phyloP scores from a whole-genome alignment of 1,140 invertebrate genomes.

The Diorhabda elongata region DNA sequence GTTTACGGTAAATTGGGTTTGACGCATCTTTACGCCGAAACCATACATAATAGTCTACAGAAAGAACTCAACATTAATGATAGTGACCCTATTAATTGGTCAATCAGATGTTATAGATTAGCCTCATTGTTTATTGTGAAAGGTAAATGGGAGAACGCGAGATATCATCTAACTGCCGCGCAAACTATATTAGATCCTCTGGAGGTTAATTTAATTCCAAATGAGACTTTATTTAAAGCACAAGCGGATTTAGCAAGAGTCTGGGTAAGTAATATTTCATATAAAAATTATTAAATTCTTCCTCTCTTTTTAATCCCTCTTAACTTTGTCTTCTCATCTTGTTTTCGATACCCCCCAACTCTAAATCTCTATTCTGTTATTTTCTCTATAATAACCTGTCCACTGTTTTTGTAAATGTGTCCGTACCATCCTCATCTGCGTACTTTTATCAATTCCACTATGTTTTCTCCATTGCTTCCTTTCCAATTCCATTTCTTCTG shows the following conservation, averaged over 20 bases:
- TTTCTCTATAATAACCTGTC: too few relatives aligned
- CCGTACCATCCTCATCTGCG: too few relatives aligned
- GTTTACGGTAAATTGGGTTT: constrained; percentile 36
- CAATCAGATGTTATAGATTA: constrained; percentile 35
- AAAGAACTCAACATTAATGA: constrained; percentile 32
- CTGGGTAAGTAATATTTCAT: constrained; percentile 27
- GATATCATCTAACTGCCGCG: constrained; percentile 39
- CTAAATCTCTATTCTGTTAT: too few relatives aligned
- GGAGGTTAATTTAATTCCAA: constrained; percentile 28
- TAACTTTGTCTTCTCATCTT: too few relatives aligned
- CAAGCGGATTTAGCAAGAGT: constrained; percentile 39
- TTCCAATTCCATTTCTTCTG: too few relatives aligned
- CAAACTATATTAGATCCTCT: constrained; percentile 36
- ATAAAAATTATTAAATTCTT: too few relatives aligned
- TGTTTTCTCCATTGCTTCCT: too few relatives aligned
- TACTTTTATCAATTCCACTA: too few relatives aligned
- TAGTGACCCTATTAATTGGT: constrained; percentile 37
- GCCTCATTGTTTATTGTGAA: constrained; percentile 35
- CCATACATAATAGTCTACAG: constrained; percentile 38
- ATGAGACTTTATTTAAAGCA: constrained; percentile 30
- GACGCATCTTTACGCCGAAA: constrained; percentile 26
- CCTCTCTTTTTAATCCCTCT: too few relatives aligned
- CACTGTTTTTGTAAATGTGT: too few relatives aligned
- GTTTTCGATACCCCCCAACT: too few relatives aligned
- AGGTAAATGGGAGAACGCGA: constrained; percentile 33